Evolutionary conservation across 2,888 invertebrate species (phyloP).

Genomic region (Stenotaenia linearis): DNA sequence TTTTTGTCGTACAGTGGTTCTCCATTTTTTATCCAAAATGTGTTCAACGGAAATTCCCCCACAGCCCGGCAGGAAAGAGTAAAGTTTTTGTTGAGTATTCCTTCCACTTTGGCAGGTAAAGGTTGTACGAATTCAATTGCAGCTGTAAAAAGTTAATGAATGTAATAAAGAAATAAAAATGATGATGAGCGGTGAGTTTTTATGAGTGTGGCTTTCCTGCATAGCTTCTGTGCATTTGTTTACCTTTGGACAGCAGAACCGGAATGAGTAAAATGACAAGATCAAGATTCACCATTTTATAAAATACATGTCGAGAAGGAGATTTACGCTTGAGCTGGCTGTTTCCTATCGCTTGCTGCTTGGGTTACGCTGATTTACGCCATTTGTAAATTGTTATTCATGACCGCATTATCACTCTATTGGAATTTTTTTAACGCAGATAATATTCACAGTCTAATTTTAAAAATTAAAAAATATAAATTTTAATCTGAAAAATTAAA

Average conservation of each 20-base stretch:
- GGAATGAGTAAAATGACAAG: conserved; percentile 14
- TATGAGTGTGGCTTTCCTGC: neutral
- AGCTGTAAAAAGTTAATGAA: neutral
- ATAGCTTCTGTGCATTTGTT: neutral
- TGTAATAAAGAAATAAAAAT: neutral
- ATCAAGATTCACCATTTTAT: conserved; percentile 12
- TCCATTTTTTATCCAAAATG: conserved; percentile 29
- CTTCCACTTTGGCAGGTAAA: conserved; percentile 16
- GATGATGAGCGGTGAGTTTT: too few relatives aligned
- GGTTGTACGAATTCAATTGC: conserved; percentile 30
- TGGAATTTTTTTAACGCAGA: neutral
- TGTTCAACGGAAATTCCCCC: conserved; percentile 27
- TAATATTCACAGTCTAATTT: neutral
- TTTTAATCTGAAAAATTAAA: neutral
- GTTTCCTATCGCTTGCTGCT: neutral
- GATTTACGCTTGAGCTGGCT: neutral
- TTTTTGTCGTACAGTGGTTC: conserved; percentile 11
- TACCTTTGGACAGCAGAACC: conserved; percentile 10
- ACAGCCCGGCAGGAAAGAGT: conserved; percentile 24
- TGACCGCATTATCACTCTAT: neutral
- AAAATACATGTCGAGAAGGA: neutral
- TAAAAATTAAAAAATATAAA: neutral
- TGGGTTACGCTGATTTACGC: neutral
- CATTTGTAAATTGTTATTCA: neutral
- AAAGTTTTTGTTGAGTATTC: neutral